Evolutionary conservation across 2,797 vertebrate genomes (phyloP).

Genomic region (Artibeus lituratus): DNA sequence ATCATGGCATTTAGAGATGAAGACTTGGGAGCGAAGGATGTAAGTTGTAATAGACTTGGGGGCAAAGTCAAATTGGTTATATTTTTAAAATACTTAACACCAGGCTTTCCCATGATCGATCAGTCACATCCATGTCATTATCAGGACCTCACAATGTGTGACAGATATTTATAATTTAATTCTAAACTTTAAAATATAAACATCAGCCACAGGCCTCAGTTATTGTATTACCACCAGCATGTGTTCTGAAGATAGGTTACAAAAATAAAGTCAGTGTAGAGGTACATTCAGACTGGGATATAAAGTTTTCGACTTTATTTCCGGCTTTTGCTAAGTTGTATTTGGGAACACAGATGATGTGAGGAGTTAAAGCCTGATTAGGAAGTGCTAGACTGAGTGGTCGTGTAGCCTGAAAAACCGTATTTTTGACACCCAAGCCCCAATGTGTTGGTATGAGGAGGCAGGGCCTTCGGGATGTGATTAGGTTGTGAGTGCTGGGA

Average conservation of each 20-base stretch:
- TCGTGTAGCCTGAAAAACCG: neutral
- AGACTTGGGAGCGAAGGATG: neutral
- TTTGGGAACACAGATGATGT: neutral
- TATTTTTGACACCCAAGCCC: neutral
- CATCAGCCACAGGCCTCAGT: neutral
- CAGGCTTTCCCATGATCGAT: neutral
- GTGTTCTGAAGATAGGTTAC: neutral
- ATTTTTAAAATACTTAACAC: neutral
- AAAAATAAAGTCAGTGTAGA: neutral
- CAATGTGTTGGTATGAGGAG: neutral
- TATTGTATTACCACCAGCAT: neutral
- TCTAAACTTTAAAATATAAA: constrained; percentile 1
- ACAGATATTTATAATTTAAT: neutral
- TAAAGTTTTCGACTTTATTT: neutral
- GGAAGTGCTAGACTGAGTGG: neutral
- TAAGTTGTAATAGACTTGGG: neutral
- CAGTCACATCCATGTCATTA: neutral
- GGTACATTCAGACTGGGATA: neutral
- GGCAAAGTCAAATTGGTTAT: neutral
- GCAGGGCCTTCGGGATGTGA: neutral
- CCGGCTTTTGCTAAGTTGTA: neutral
- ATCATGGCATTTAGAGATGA: neutral
- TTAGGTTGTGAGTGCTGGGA: neutral
- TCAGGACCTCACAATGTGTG: neutral
- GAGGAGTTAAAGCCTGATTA: neutral